Conservation (phyloP, 2,797 vertebrate genomes). For the Smutsia temminckii region DNA sequence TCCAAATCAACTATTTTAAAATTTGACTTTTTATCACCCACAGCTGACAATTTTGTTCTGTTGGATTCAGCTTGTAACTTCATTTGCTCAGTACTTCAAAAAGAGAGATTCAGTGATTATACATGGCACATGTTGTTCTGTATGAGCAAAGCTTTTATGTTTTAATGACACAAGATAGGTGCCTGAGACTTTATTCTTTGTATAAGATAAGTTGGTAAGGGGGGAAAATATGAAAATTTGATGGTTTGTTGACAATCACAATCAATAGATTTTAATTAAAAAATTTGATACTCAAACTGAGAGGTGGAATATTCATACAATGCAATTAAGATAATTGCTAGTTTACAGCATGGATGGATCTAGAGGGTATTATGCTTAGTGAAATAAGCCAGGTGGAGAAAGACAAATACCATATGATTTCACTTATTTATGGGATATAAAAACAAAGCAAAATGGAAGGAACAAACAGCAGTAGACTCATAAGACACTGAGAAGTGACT, state of each 20-base stretch:
- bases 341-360: not conserved
- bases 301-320: not conserved
- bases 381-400: too few species aligned
- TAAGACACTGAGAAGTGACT: too few species aligned
- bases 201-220: slow-evolving; percentile 2
- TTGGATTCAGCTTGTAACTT: not conserved
- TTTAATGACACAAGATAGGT: not conserved
- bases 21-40: not conserved
- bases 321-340: not conserved
- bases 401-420: too few species aligned
- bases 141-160: not conserved
- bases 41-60: not conserved
- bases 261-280: not conserved
- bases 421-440: too few species aligned
- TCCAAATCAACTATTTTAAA: slow-evolving; percentile 26
- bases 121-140: not conserved
- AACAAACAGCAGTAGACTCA: too few species aligned
- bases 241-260: slow-evolving; percentile 11
- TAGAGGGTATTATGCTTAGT: too few species aligned
- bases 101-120: not conserved
- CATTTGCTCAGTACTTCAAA: not conserved
- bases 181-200: slow-evolving; percentile 20
- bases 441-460: too few species aligned
- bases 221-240: not conserved
- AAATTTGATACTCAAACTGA: slow-evolving; percentile 21